Evolutionary conservation across 1,140 invertebrate genomes (phyloP), one percentile per base, ranked within the genome.

Genomic region (Drosophila suzukii): DNA sequence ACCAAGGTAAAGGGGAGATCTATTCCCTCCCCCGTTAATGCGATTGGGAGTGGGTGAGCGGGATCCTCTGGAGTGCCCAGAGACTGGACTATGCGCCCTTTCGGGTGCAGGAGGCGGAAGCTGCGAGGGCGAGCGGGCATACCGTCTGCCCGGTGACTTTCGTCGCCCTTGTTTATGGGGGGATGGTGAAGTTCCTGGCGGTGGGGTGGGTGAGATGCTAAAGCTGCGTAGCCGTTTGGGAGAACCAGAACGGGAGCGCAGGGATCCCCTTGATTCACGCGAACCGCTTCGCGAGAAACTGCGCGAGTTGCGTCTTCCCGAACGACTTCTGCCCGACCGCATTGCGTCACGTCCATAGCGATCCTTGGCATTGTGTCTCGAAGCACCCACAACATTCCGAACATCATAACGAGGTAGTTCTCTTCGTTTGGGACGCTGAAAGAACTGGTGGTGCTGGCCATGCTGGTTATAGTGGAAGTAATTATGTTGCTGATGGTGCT

Each of bases 391-490:
- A 36, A 97, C 93, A 66, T 95, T 95, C 17, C 97, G 93, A 0
- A 97, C 96, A 93, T 97, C 95, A 82, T 97, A 97, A 12, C 96
- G 93, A 71, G 96, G 96, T 24, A 97, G 93, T 75, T 97, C 96
- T 83, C 97, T 96, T 6, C 96, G 93, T 78, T 96, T 96, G 65
- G 95, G 95, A 63, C 95, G 95, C 62, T 95, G 95, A 53, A 57
- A 75, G 32, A 62, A 78, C 27, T 83, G 66, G 17, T 75, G 72
- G 2, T 61, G 57, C 15, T 55, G 56, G 8, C 43, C 59, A 6
- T 58, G 53, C 32, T 74, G 68, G 3, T 75, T 55, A 2, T 63
- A 41, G 3, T 71, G 59, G 13, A 49, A 71, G n/a, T 79, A 58
- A 3, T 44, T 55, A 20, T 54, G 79, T 3, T 53, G 36, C 12